These are phyloP conservation scores for Acleris literana DNA, from an alignment of 2,888 invertebrate genomes.

Conservation along the genomic window DNA sequence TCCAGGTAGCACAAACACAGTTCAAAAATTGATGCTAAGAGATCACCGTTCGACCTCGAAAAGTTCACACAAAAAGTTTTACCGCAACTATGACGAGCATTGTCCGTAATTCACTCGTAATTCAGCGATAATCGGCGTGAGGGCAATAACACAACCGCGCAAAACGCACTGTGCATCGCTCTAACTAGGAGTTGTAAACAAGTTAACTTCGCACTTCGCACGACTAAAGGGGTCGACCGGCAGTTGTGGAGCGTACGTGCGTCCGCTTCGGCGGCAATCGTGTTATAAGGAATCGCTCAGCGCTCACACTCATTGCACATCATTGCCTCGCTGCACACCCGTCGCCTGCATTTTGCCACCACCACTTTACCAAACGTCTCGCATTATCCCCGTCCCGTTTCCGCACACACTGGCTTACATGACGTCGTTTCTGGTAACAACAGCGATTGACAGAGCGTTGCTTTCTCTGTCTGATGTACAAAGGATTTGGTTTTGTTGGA, in stretches of 20 bases:
- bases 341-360: conserved; percentile 79
- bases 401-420: conserved; percentile 45
- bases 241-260: conserved; percentile 73
- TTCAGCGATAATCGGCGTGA: conserved; percentile 68
- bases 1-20: conserved; percentile 57
- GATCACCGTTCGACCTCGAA: conserved; percentile 59
- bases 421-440: conserved; percentile 68
- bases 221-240: conserved; percentile 73
- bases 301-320: conserved; percentile 74
- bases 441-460: conserved; percentile 53
- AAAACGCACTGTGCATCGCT: conserved; percentile 76
- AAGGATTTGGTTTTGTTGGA: conserved; percentile 51
- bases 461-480: conserved; percentile 62
- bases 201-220: conserved; percentile 73
- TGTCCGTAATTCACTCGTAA: conserved; percentile 74
- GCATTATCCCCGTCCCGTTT: conserved; percentile 61
- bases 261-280: conserved; percentile 75
- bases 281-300: conserved; percentile 74
- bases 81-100: conserved; percentile 62
- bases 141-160: conserved; percentile 79
- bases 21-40: conserved; percentile 62
- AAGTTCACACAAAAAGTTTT: conserved; percentile 74
- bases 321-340: conserved; percentile 75
- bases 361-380: conserved; percentile 67
- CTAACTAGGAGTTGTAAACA: conserved; percentile 74